Evolutionary conservation across 2,888 invertebrate genomes (phyloP).

Genomic region (Ornithoptera alexandrae): DNA sequence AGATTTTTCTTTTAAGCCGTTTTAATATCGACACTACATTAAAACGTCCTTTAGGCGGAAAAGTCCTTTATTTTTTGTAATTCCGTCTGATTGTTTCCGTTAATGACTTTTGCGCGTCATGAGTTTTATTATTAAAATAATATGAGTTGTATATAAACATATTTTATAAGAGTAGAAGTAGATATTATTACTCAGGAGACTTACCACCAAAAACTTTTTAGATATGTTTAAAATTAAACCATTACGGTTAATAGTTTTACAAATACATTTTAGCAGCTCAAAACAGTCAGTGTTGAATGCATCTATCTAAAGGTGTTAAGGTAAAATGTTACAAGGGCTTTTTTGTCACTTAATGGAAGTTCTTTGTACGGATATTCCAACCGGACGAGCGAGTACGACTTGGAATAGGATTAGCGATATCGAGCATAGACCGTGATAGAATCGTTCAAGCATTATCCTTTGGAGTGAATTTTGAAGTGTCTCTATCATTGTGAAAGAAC

Average conservation of each 20-base stretch:
- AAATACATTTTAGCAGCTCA: conserved; percentile 15
- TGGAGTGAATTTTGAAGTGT: conserved; percentile 43
- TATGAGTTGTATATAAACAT: not conserved
- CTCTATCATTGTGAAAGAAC: conserved; percentile 10
- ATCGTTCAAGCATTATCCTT: conserved; percentile 58
- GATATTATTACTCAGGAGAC: not conserved
- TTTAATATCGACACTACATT: conserved; percentile 39
- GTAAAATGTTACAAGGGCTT: conserved; percentile 56
- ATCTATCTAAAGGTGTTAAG: conserved; percentile 43
- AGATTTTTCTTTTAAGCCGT: conserved; percentile 39
- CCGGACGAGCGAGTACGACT: conserved; percentile 62
- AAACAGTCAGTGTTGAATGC: conserved; percentile 20
- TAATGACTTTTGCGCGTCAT: conserved; percentile 33
- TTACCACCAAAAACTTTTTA: not conserved
- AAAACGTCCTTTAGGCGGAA: conserved; percentile 39
- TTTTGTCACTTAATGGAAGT: conserved; percentile 76
- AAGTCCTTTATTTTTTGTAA: conserved; percentile 33
- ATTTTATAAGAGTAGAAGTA: not conserved
- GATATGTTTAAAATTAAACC: not conserved
- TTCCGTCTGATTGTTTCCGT: conserved; percentile 32
- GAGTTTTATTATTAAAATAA: conserved; percentile 1
- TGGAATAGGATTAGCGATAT: conserved; percentile 73
- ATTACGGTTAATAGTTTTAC: not conserved
- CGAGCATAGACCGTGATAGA: conserved; percentile 65
- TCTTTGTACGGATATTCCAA: conserved; percentile 75